Evolutionary conservation across 30 jellyfish, hydroid and myxozoan species (phyloP).

Genomic region (Turritopsis rubra): DNA sequence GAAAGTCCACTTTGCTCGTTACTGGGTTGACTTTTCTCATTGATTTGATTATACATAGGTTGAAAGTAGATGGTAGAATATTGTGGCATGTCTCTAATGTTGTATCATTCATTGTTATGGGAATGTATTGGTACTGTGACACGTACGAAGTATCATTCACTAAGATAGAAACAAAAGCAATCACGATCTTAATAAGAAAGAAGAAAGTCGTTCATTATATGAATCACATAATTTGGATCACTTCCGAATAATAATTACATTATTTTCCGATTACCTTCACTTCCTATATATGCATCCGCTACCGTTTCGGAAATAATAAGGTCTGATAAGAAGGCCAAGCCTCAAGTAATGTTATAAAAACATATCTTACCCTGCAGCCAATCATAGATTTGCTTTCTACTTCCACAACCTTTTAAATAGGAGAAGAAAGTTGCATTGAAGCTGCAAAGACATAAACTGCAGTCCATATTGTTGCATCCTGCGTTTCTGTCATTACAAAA

Average conservation of each 20-base stretch:
- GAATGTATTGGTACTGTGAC: neutral
- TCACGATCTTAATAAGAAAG: neutral
- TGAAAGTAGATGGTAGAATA: neutral
- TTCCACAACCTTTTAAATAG: neutral
- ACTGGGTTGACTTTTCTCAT: neutral
- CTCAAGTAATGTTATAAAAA: neutral
- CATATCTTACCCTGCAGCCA: neutral
- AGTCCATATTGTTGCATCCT: neutral
- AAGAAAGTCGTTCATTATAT: no score
- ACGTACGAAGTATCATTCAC: neutral
- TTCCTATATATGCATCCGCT: no score
- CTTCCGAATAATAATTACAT: no score
- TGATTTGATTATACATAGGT: neutral
- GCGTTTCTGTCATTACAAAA: no score
- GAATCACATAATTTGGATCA: no score
- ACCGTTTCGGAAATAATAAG: no score
- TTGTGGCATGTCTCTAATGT: neutral
- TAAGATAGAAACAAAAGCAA: neutral
- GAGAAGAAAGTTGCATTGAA: neutral
- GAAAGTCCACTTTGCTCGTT: neutral
- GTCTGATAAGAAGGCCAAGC: no score
- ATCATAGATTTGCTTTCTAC: neutral
- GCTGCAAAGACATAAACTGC: neutral
- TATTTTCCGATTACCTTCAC: no score
- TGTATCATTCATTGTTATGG: neutral